Evolutionary conservation across 1,140 invertebrate species (phyloP), one percentile per base, ranked within the genome.

Genomic region (Hirudo medicinalis): DNA sequence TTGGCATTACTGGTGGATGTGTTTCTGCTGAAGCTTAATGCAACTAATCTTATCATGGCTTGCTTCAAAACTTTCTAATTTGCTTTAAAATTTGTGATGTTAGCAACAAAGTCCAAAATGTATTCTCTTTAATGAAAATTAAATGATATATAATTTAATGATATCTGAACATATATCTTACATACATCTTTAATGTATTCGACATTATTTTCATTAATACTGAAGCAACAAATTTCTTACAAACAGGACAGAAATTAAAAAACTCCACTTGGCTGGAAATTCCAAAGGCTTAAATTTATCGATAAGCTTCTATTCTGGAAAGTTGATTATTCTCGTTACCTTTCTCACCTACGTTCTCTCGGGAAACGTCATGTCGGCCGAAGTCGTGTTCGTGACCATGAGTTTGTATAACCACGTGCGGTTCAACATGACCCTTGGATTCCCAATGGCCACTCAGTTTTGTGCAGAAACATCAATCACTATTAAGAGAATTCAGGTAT

Each of bases 381-480:
- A 76, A 29, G 75, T 70, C 5, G 77, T 79, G 15, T 80, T 79
- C 72, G 70, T 79, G 0, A 74, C 77, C 27, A 75, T 78, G 13
- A 70, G 76, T 3, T 70, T 80, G 53, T 77, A 77, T 73, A 72
- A 77, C 55, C 76, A 75, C 11, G 72, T 78, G 11, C 71, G 78
- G 17, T 67, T 80, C 27, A 73, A 76, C 29, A 75, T 75, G 5
- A 79, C 75, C 9, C 72, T 79, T 22, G 78, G 77, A 60, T 75
- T 79, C 36, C 76, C 78, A 36, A 74, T 78, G 67, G 78, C 76
- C 49, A 73, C 80, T 55, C 76, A 78, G 74, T 76, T 80, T 72
- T 74, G 74, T 0, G 74, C 81, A 49, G 82, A 83, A 73, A 77
- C 76, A 2, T 74, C 74, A 9, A 77, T 83, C 60, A 81, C 82